Evolutionary conservation across 1,140 invertebrate species (phyloP).

Genomic region (Paracyclopina nana): DNA sequence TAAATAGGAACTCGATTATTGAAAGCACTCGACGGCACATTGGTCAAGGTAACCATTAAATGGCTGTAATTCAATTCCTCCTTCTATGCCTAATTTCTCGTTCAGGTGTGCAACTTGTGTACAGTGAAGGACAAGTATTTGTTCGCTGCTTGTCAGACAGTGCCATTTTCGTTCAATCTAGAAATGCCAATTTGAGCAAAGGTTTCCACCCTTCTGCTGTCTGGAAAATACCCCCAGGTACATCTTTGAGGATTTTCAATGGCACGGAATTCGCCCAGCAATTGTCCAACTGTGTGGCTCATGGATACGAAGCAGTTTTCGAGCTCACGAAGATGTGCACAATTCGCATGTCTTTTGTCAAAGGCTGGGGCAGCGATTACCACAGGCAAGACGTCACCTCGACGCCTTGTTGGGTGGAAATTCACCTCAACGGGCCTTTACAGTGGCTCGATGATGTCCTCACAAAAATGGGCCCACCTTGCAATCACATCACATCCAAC

Average conservation of each 20-base stretch:
- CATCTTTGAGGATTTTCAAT: constrained; percentile 91
- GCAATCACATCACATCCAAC: constrained; percentile 27
- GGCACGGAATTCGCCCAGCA: constrained; percentile 88
- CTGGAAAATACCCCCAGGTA: constrained; percentile 97
- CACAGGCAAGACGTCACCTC: constrained; percentile 72
- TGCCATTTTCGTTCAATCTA: constrained; percentile 95
- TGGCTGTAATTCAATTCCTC: too few relatives aligned
- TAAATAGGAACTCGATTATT: constrained; percentile 93
- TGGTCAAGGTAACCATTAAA: constrained; percentile 51
- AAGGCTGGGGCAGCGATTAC: constrained; percentile 96
- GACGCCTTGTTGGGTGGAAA: constrained; percentile 36
- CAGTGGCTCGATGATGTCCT: constrained; percentile 30
- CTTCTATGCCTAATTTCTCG: too few relatives aligned
- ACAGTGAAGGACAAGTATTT: constrained; percentile 95
- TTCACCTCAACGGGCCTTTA: constrained; percentile 31
- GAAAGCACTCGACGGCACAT: constrained; percentile 92
- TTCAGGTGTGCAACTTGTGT: constrained; percentile 76
- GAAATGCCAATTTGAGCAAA: constrained; percentile 95
- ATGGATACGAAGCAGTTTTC: constrained; percentile 85
- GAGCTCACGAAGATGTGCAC: constrained; percentile 97
- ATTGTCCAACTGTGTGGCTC: constrained; percentile 75
- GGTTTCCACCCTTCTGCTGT: constrained; percentile 98
- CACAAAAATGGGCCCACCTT: constrained; percentile 27
- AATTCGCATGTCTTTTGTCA: constrained; percentile 91
- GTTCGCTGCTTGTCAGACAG: constrained; percentile 94